Evolutionary conservation across 1,140 invertebrate genomes (phyloP).

Genomic region (Gryllus bimaculatus): DNA sequence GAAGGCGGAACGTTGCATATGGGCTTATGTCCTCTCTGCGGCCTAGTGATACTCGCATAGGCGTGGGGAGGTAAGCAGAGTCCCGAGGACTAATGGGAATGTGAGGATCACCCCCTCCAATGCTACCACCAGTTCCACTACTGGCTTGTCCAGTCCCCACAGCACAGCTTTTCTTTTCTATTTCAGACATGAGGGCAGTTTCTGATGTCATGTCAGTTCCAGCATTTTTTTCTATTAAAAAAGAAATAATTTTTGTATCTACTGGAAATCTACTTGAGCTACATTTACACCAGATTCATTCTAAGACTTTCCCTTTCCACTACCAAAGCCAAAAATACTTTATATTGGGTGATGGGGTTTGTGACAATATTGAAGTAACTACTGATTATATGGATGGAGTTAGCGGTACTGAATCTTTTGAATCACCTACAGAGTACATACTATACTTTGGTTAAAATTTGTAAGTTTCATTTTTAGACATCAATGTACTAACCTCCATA

Average conservation of each 20-base stretch:
- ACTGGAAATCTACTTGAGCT: not conserved
- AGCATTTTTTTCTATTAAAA: constrained; percentile 12
- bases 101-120: not conserved
- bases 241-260: not conserved
- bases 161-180: constrained; percentile 16
- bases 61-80: constrained; percentile 15
- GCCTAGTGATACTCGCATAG: constrained; percentile 16
- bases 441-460: not conserved
- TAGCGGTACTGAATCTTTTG: not conserved
- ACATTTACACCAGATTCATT: not conserved
- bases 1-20: constrained; percentile 19
- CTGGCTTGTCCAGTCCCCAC: not conserved
- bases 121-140: not conserved
- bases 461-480: no score
- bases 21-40: constrained; percentile 17
- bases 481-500: constrained; percentile 13
- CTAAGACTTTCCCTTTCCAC: not conserved
- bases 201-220: constrained; percentile 15
- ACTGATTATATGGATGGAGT: not conserved
- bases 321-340: not conserved
- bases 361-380: not conserved
- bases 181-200: constrained; percentile 14
- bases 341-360: no score
- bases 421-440: not conserved
- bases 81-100: constrained; percentile 14